phyloP scores from a whole-genome alignment of 2,888 invertebrate genomes.

The Mythimna loreyi region DNA sequence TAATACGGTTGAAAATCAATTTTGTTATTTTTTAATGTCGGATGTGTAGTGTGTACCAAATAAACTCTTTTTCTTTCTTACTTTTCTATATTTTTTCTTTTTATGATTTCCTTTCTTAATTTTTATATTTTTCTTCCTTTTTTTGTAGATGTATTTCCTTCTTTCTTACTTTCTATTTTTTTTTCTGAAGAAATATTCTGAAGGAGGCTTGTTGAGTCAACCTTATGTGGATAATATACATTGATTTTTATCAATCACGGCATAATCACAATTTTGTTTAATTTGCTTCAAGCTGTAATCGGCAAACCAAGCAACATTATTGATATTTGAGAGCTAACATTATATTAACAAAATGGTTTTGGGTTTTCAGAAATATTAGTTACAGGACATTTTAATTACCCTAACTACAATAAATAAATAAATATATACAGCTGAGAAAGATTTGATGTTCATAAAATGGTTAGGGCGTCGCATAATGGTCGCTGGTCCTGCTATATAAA shows the following conservation, averaged over 20 bases:
- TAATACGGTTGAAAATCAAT: too few relatives aligned
- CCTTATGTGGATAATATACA: not conserved
- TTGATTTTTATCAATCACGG: not conserved
- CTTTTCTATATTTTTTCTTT: too few relatives aligned
- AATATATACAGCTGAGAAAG: constrained; percentile 38
- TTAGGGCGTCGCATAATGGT: constrained; percentile 35
- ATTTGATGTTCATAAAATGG: constrained; percentile 58
- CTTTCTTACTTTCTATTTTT: too few relatives aligned
- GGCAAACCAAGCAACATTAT: not conserved
- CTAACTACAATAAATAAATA: not conserved
- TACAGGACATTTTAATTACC: constrained; percentile 28
- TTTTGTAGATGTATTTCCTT: too few relatives aligned
- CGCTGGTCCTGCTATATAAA: constrained; percentile 35
- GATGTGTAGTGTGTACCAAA: too few relatives aligned
- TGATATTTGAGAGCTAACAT: not conserved
- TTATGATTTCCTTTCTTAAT: too few relatives aligned
- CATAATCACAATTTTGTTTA: too few relatives aligned
- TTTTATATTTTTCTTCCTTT: too few relatives aligned
- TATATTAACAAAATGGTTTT: not conserved
- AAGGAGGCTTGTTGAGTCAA: not conserved
- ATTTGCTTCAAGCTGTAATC: not conserved
- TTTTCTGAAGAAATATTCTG: not conserved
- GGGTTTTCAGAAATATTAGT: not conserved
- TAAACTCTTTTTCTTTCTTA: too few relatives aligned
- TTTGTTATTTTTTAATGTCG: too few relatives aligned